These are phyloP conservation scores for Enteromius thamalakanensis DNA, from an alignment of 2,797 vertebrate species.

Conservation along the genomic window DNA sequence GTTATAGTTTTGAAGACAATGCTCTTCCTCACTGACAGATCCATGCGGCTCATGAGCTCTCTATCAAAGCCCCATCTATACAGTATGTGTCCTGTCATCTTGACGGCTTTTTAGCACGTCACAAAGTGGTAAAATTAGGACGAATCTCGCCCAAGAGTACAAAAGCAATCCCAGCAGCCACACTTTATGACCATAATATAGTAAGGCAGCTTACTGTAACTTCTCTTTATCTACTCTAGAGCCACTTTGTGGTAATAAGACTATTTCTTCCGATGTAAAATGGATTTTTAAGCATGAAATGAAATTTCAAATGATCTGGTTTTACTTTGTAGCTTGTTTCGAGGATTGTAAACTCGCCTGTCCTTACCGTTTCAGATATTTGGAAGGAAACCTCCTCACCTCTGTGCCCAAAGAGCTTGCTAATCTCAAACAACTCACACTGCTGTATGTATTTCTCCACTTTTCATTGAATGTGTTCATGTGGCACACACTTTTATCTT, in stretches of 20 bases:
- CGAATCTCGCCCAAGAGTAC: not conserved
- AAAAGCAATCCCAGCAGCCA: not conserved
- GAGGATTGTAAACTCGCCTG: constrained; percentile 11
- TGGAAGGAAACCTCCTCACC: constrained; percentile 94
- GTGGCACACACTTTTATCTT: not conserved
- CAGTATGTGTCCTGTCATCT: not conserved
- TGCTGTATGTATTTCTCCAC: constrained; percentile 84
- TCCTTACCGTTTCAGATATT: constrained; percentile 83
- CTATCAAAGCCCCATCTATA: not conserved
- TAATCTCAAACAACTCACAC: constrained; percentile 87
- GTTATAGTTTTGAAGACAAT: not conserved
- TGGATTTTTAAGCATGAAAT: constrained; percentile 22
- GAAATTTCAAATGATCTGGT: not conserved
- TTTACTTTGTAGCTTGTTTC: constrained; percentile 7
- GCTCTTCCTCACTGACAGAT: constrained; percentile 21
- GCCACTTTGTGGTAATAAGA: not conserved
- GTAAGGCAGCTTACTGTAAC: not conserved
- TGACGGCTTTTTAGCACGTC: not conserved
- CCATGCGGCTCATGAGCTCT: not conserved
- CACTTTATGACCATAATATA: not conserved
- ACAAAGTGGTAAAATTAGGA: constrained; percentile 25
- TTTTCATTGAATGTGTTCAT: not conserved
- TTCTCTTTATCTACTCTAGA: not conserved
- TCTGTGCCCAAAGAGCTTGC: constrained; percentile 91
- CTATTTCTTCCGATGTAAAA: not conserved